Evolutionary conservation across 2,888 invertebrate genomes (phyloP), one percentile per base, ranked within the genome.

Genomic region (Crossocerus cetratus): DNA sequence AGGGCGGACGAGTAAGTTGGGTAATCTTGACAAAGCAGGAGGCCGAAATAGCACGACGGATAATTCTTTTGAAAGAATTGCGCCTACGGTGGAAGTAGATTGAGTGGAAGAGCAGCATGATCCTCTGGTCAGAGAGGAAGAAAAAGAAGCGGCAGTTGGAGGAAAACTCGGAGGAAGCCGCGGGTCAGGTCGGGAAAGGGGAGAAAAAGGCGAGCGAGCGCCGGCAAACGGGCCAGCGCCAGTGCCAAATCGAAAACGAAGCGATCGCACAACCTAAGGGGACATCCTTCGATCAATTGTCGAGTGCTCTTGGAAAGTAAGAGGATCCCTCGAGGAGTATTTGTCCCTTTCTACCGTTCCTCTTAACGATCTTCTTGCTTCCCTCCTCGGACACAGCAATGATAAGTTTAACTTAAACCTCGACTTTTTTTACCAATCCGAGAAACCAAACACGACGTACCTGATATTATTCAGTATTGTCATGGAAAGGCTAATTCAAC

Each of bases 271-370:
- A 72, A 72, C 62, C 56, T 63, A 68, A 69, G 63, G 69, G 62
- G 72, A 69, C 68, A 62, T 59, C 72, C 64, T 72, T 64, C 72
- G 72, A 72, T 72, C 72, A 66, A 64, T 69, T 55, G 68, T 64
- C 54, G 68, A 69, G 69, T 64, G 63, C 64, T 65, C 72, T 61
- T 64, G 22, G 64, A 64, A 60, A 64, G 56, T 45, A 69, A 72
- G 69, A 64, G 69, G 64, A 72, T 69, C 63, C 69, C 49, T 49
- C 66, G 57, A 64, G 32, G 57, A 59, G 63, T 69, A 45, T 59
- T 59, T 67, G 42, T 64, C 32, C 58, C 44, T 64, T 63, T 64
- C 44, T 42, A 21, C 49, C 23, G n/a, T 22, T 45, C 5, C 54
- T 55, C 53, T 49, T 20, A 32, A 18, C 14, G 23, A 14, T 32